Base-by-base conservation (phyloP, 2,888 invertebrate genomes). In the Mylabris sibirica region DNA sequence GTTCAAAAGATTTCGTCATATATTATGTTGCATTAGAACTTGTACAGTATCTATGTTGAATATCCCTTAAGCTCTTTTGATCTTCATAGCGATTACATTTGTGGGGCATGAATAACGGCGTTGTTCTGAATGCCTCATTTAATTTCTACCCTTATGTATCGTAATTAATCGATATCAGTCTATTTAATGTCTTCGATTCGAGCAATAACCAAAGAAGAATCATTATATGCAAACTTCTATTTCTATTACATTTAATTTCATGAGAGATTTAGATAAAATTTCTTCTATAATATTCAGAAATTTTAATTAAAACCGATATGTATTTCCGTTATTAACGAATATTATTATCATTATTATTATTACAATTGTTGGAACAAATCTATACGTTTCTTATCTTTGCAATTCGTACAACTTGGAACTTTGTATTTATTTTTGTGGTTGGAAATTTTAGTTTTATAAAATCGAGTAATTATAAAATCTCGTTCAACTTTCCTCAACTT, bases 51-150 rank as follows among this genome's bases (percentile, higher is more conserved):
- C 68, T 65, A 65, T 61, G 65, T 63, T 65, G 65, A 69, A 69
- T 59, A 66, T 66, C 60, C 63, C 59, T 41, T 63, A 64, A 69
- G 69, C 66, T 59, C 69, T 64, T 66, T 65, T 69, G 68, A 69
- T 69, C 68, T 66, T 66, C 66, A 63, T 59, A 68, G 59, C 66
- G 66, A 64, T 69, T 69, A 63, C 68, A 68, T 68, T 61, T 61
- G 34, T 41, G 61, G 11, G 1, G 6, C 38, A 61, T 61, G 61
- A 60, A 68, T 68, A 61, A 61, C 67, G 60, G 64, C 67, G 64
- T 62, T 59, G 64, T 64, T 68, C 65, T 69, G 69, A 69, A 69
- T 69, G 61, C 53, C 60, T 60, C 60, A 64, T 64, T 49, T 69
- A 69, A 69, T 69, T 69, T 66, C 66, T 61, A 62, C 67, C 67